Base-by-base conservation (phyloP, 2,797 vertebrate species). In the Eurystomus glaucurus region DNA sequence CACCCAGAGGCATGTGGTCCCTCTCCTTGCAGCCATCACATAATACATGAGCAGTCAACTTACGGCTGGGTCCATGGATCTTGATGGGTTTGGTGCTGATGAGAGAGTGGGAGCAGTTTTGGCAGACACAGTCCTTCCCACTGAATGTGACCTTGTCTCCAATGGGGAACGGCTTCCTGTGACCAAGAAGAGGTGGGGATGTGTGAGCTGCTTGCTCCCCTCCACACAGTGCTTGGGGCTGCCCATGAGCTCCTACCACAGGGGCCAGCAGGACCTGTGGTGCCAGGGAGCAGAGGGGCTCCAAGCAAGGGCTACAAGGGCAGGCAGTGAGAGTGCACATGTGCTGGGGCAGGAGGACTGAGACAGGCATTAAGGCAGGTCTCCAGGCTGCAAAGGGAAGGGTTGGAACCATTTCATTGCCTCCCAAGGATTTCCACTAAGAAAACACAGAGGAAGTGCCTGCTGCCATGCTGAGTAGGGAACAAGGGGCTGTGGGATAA, bases 81-180 rank as follows among this genome's bases (percentile, higher is more conserved):
- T 99, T 99, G 98, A 99, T 99, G 64, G 99, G 99, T 94, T 99
- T 99, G 95, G 98, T 99, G 97, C 98, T 97, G 98, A 98, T 98
- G 96, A 99, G 98, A 61, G 98, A 98, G 91, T 99, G 99, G 76
- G 99, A 99, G 97, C 99, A 99, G 52, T 99, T 99, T 96, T 99
- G 99, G 98, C 99, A 99, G 80, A 99, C 99, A 2, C 99, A 99
- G 95, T 99, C 99, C 98, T 99, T 99, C 72, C 99, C 99, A 10
- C 99, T 99, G 98, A 99, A 99, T 0, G 99, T 99, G 79, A 99
- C 99, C 98, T 99, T 99, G 98, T 99, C 99, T 97, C 99, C 99
- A 3, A 99, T 99, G 60, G 99, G 99, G 97, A 99, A 99, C 2
- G 99, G 99, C 96, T 99, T 99, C 98, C 99, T 99, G 97, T 5